phyloP scores from a whole-genome alignment of 1,140 invertebrate species.

The Heliconius hewitsoni region DNA sequence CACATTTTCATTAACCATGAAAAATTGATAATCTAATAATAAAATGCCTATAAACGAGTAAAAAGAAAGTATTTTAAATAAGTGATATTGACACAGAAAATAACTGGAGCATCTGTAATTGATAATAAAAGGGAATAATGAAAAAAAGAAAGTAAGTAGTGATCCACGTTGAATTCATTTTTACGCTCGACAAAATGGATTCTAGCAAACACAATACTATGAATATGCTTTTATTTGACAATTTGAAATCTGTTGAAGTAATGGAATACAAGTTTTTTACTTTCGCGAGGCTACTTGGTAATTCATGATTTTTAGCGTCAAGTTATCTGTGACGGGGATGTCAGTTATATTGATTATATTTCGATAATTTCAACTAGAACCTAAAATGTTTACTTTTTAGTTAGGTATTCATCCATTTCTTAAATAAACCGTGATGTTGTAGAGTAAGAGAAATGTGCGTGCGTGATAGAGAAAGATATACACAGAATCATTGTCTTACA shows the following conservation, averaged over 20 bases:
- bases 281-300: no score
- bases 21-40: not conserved
- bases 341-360: no score
- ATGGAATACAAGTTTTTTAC: no score
- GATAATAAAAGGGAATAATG: constrained; percentile 42
- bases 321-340: no score
- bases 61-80: constrained; percentile 29
- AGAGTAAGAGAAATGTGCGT: no score
- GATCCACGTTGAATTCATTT: constrained; percentile 37
- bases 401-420: no score
- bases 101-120: constrained; percentile 39
- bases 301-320: no score
- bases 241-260: not conserved
- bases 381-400: no score
- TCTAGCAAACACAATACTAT: not conserved
- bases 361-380: no score
- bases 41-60: not conserved
- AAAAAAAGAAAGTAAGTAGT: constrained; percentile 39
- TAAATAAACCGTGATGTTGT: no score
- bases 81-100: constrained; percentile 40
- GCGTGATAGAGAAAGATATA: no score
- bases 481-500: no score
- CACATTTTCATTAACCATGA: not conserved
- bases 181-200: constrained; percentile 23
- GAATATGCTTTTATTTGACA: not conserved